These are phyloP conservation scores for Pseudoips prasinana DNA, from an alignment of 2,888 invertebrate species.

Conservation along the genomic window DNA sequence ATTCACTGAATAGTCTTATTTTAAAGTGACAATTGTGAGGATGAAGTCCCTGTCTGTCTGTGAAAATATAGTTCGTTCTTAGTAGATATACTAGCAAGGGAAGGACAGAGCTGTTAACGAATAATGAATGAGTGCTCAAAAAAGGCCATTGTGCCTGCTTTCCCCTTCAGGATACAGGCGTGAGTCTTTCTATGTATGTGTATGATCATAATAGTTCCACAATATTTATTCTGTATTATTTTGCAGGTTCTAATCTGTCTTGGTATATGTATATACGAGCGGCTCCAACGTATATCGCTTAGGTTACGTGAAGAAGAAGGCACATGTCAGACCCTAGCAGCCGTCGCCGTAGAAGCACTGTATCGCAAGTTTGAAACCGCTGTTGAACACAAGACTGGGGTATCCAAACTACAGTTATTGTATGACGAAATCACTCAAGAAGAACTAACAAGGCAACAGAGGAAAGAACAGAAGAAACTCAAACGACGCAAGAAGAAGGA, in stretches of 20 bases:
- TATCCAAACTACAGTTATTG: constrained; percentile 92
- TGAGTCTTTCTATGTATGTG: no score
- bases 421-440: constrained; percentile 94
- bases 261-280: constrained; percentile 95
- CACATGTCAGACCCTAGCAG: constrained; percentile 96
- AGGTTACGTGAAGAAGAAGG: constrained; percentile 95
- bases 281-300: constrained; percentile 92
- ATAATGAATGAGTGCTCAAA: no score
- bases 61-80: no score
- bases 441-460: constrained; percentile 91
- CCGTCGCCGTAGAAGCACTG: constrained; percentile 92
- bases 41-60: no score
- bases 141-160: no score
- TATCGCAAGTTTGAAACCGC: constrained; percentile 95
- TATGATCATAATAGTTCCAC: no score
- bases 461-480: constrained; percentile 93
- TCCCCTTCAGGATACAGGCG: no score
- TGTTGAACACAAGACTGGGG: constrained; percentile 93
- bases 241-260: constrained; percentile 92
- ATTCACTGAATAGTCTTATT: no score
- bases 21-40: no score
- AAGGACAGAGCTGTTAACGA: no score
- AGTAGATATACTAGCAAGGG: no score
- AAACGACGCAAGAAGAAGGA: constrained; percentile 88
- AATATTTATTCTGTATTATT: no score